Base-by-base conservation (phyloP, 2,888 invertebrate species). In the Drosophila prolongata region DNA sequence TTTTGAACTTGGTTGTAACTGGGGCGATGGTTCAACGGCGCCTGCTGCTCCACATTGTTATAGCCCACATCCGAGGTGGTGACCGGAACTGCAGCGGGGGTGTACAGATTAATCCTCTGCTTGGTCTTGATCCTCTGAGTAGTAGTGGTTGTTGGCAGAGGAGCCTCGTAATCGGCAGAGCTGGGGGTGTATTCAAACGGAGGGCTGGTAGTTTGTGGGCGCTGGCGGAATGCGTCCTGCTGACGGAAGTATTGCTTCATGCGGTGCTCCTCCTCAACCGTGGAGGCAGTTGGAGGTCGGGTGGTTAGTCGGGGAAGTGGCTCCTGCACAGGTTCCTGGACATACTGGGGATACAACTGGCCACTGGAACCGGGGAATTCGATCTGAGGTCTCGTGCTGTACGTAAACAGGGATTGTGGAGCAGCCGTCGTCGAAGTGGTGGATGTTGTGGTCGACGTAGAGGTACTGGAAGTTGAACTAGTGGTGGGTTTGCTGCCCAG, bases 381-480 rank as follows among this genome's bases (percentile, higher is more conserved):
- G 0, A 90, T 78, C 58, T 91, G 90, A 0, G 90, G 89, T 1
- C 85, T 83, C 0, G 91, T 88, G 59, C 90, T 89, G 47, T 88
- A 91, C 0, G 87, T 80, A 53, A 89, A 91, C 34, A 88, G 86
- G 0, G 88, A 79, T n/a, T 85, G 89, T 0, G 86, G 67, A 0
- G 87, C 65, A 3, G 91, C 89, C 0, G 90, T 87, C 0, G 93
- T 79, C 1, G 92, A 90, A 2, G 94, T 93, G 84, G 93, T 83
- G 89, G 94, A 80, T 88, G 94, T 87, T 78, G 93, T 82, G 2
- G 87, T 93, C 65, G 93, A 93, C 30, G 92, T 93, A 0, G 93
- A 92, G 1, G 90, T 91, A 11, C 92, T 91, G 58, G 92, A 93
- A 9, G 89, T 90, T 1, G 92, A 65, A 4, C 78, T 66, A 3